A percentile compares a stretch with the other conserved stretches of the same genome.
Conservation (phyloP, 2,797 vertebrate species). For the Heteromormyrus szaboi region DNA sequence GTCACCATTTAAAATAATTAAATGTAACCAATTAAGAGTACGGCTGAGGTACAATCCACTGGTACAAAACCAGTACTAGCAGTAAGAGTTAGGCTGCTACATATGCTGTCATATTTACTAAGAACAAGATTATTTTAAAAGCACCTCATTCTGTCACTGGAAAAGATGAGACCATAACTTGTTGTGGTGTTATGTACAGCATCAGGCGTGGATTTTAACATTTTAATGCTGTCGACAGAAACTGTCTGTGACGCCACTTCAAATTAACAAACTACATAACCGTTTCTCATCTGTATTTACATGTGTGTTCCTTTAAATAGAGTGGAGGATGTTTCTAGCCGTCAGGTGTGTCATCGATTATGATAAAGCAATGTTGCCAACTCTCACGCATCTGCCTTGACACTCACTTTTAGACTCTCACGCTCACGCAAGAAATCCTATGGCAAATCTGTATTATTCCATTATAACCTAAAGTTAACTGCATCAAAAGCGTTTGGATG, state of each 20-base stretch:
- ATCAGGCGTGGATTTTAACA: not conserved
- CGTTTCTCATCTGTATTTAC: not conserved
- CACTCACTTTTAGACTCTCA: not conserved
- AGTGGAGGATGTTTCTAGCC: not conserved
- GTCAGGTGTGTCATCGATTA: not conserved
- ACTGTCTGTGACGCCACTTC: not conserved
- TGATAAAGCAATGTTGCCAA: not conserved
- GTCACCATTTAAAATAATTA: not conserved
- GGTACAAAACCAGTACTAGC: not conserved
- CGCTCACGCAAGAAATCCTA: not conserved
- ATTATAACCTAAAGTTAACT: not conserved
- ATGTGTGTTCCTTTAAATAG: not conserved
- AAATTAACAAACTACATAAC: not conserved
- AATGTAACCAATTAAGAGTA: not conserved
- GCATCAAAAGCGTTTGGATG: not conserved
- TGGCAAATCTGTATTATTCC: not conserved
- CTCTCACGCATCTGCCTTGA: not conserved
- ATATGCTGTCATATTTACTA: not conserved
- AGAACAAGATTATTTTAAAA: not conserved
- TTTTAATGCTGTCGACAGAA: conserved; percentile 14
- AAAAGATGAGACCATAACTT: not conserved
- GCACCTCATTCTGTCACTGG: not conserved
- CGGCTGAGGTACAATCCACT: not conserved
- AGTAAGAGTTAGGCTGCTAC: not conserved
- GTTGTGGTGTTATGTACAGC: not conserved